Evolutionary conservation across 2,113 vertebrate species (phyloP).

Genomic region (Kobus ellipsiprymnus): DNA sequence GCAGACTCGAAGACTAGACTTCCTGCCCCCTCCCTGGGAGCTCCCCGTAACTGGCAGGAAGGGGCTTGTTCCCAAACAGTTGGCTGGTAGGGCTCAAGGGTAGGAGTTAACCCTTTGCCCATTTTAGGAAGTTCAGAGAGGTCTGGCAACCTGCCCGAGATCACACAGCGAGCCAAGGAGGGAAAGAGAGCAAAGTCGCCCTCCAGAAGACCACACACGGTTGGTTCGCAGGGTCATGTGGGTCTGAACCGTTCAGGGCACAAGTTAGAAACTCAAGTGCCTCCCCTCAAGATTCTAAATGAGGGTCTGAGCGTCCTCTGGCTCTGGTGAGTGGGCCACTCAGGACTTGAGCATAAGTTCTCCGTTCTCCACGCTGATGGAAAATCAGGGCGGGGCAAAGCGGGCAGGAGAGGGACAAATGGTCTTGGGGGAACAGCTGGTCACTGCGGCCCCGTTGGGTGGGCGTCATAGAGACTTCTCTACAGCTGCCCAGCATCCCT

Average conservation of each 20-base stretch:
- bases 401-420: accelerated
- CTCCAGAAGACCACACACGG: accelerated
- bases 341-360: background rate
- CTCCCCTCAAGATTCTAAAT: background rate
- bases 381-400: background rate
- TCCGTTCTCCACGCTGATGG: accelerated
- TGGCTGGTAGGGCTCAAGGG: background rate
- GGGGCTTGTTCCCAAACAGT: background rate
- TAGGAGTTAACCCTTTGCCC: background rate
- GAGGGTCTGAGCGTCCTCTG: background rate
- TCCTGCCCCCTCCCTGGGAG: background rate
- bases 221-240: background rate
- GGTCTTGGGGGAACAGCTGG: background rate
- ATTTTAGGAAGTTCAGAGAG: background rate
- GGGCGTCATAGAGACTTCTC: background rate
- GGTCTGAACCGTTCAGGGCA: background rate
- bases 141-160: background rate
- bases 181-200: no score
- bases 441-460: background rate
- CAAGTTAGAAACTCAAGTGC: background rate
- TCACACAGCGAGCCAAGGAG: background rate
- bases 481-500: background rate
- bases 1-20: background rate
- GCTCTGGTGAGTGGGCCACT: background rate
- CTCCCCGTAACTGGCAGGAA: background rate